Base-by-base conservation (phyloP, 2,888 invertebrate genomes). In the Conomelus anceps region DNA sequence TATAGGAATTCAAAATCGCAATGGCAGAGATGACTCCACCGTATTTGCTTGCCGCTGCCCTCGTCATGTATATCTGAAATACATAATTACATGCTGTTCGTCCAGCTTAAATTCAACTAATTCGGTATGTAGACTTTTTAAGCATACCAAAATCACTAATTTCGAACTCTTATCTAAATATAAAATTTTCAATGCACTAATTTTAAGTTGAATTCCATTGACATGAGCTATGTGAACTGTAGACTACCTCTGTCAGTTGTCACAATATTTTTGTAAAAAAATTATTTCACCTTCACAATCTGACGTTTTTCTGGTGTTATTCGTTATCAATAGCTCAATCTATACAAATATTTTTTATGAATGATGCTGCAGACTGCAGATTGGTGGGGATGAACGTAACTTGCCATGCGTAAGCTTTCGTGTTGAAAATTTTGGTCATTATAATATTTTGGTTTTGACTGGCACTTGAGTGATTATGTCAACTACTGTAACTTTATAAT, bases 11-110 rank as follows among this genome's bases (percentile, higher is more conserved):
- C n/a, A n/a, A 63, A n/a, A 86, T 86, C 24, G 9, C 24, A 23
- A 86, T 86, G 86, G 86, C 86, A 86, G 22, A 26, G 86, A 86
- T 29, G 29, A 86, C 86, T 86, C 86, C 24, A 86, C 86, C 86
- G 24, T 86, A 86, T 86, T 86, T 24, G 86, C 86, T 86, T 24
- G 86, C 86, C 86, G 86, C 86, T 86, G 86, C 29, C 26, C 86
- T 86, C 86, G 29, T 86, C 29, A 86, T 63, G 63, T 63, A 63
- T n/a, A 63, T 3, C 9, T 13, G 34, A 63, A 63, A 63, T 63
- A 63, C 63, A 63, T 63, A 63, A 63, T 63, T 63, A 63, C 63
- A 63, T 63, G 63, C n/a, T 63, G 63, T 63, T 63, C 63, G 20
- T 63, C 63, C 63, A 63, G 63, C 63, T 63, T n/a, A 63, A n/a